Base-by-base conservation (phyloP, 1,140 invertebrate genomes). In the Lucilia cuprina region DNA sequence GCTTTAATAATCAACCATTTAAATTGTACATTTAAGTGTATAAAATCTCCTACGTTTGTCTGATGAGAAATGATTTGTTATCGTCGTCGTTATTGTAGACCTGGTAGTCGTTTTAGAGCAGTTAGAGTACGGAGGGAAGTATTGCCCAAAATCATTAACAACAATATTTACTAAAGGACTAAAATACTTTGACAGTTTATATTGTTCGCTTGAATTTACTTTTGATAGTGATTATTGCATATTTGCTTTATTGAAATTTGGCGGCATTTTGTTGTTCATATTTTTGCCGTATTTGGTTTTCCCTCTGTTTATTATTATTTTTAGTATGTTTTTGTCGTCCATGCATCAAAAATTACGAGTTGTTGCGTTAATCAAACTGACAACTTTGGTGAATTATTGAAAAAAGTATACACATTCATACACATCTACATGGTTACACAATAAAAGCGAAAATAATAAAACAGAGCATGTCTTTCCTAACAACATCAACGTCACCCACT, bases 331-430 rank as follows among this genome's bases (percentile, higher is more conserved):
- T 12, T 50, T 80, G 77, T 21, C 41, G 41, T 80, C 41, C 77
- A 80, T 50, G 77, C 77, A n/a, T 80, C 77, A 80, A 25, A 80
- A 49, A 80, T 50, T 80, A 49, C 77, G 77, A 80, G 49, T 80
- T 80, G 77, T 80, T 80, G 77, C 41, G 41, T 80, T 80, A 49
- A 80, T 80, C 77, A 80, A 80, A 80, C 75, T 80, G 77, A 80
- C 77, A 80, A 80, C 77, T 80, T 25, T 47, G 77, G 7, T 80
- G 77, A 80, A 80, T 50, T 80, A 80, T 80, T 80, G 77, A 80
- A 49, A 49, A 47, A 19, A 49, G 9, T 10, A 60, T 60, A n/a
- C 55, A 60, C n/a, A 17, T 17, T 7, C 55, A 41, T 2, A 17
- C 25, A 30, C 3, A 30, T 1, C 25, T 30, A 30, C 25, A 30